Evolutionary conservation across 1,140 invertebrate genomes (phyloP).

Genomic region (Nephila pilipes): DNA sequence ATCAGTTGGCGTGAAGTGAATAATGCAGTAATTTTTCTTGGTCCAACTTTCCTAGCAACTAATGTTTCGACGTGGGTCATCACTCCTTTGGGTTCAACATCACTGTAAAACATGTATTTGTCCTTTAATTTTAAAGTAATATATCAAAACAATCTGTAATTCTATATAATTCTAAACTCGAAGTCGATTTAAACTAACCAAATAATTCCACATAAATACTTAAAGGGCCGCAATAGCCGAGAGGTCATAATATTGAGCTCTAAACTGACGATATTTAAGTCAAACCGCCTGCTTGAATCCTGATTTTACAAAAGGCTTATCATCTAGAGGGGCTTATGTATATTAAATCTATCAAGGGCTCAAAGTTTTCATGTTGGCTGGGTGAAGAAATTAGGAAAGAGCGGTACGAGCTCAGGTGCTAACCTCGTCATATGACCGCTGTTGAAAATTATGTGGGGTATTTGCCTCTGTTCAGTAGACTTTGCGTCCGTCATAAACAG

Average conservation of each 20-base stretch:
- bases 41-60: constrained; percentile 87
- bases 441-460: not conserved
- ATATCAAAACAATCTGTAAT: too few species aligned
- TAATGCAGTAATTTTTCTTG: constrained; percentile 89
- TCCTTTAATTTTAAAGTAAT: not conserved
- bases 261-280: too few species aligned
- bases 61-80: constrained; percentile 87
- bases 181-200: too few species aligned
- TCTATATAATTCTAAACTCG: too few species aligned
- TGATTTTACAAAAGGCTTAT: too few species aligned
- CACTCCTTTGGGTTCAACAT: constrained; percentile 85
- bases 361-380: too few species aligned
- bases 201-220: not conserved
- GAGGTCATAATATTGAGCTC: too few species aligned
- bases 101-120: constrained; percentile 80
- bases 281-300: too few species aligned
- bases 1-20: constrained; percentile 90
- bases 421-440: not conserved
- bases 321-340: too few species aligned
- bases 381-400: not conserved
- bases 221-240: not conserved
- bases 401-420: not conserved
- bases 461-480: too few species aligned
- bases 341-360: not conserved
- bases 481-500: too few species aligned